A percentile compares a stretch with the other conserved stretches of the same genome.
phyloP scores from a whole-genome alignment of 2,797 vertebrate genomes.

The Cuculus canorus region DNA sequence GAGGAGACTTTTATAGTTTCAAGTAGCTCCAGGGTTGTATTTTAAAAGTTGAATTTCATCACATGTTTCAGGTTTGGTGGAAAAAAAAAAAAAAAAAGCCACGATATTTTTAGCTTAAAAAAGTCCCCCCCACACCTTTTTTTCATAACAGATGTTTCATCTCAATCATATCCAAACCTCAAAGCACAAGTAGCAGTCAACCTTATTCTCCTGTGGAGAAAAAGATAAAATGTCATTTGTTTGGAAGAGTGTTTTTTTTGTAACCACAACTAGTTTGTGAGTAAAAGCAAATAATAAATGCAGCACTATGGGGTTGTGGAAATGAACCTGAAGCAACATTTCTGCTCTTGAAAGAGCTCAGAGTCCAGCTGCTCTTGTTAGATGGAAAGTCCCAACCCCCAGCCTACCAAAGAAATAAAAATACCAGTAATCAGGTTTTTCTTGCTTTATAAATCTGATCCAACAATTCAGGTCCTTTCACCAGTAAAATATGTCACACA shows the following conservation, averaged over 20 bases:
- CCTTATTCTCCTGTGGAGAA: conserved; percentile 62
- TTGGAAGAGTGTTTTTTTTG: conserved; percentile 41
- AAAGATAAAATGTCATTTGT: conserved; percentile 61
- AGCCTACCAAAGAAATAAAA: background rate
- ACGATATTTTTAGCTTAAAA: conserved; percentile 73
- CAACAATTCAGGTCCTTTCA: background rate
- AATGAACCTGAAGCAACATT: conserved; percentile 47
- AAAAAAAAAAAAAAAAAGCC: background rate
- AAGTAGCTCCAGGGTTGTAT: conserved; percentile 76
- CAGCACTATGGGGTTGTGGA: background rate
- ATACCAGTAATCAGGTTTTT: conserved; percentile 15
- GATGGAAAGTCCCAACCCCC: conserved; percentile 42
- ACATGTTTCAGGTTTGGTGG: conserved; percentile 72
- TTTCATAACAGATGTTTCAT: conserved; percentile 74
- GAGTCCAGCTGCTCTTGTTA: conserved; percentile 47
- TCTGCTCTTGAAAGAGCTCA: conserved; percentile 35
- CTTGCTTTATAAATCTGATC: conserved; percentile 22
- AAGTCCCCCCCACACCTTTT: conserved; percentile 28
- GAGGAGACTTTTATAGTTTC: conserved; percentile 75
- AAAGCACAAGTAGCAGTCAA: conserved; percentile 63
- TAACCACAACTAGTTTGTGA: conserved; percentile 54
- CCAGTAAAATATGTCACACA: conserved; percentile 4
- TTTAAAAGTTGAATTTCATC: conserved; percentile 78
- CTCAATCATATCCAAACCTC: conserved; percentile 70
- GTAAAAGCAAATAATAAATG: conserved; percentile 61